phyloP scores from a whole-genome alignment of 2,113 vertebrate species.

The Nibea albiflora region DNA sequence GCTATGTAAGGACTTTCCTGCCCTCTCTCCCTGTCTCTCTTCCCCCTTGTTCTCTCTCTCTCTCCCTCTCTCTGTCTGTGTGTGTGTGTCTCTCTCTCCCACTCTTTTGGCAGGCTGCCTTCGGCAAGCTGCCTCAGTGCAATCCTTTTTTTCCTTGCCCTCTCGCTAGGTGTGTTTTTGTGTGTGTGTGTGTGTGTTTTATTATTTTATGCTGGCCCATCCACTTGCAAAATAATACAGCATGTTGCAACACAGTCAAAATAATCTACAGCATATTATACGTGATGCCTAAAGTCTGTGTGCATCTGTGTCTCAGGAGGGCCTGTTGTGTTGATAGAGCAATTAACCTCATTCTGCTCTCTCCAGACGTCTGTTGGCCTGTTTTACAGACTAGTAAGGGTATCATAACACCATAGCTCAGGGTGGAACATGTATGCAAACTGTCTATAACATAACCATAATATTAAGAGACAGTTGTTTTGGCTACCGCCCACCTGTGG shows the following conservation, averaged over 20 bases:
- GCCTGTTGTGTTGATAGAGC: constrained; percentile 37
- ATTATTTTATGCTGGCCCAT: constrained; percentile 26
- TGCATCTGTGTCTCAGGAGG: constrained; percentile 5
- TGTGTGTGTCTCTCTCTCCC: constrained; percentile 58
- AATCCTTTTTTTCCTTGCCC: constrained; percentile 70
- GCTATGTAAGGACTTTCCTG: constrained; percentile 89
- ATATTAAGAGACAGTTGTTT: constrained; percentile 14
- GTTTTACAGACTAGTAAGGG: constrained; percentile 31
- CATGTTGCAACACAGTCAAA: constrained; percentile 34
- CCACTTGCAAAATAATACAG: constrained; percentile 29
- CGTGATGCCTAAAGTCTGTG: not conserved
- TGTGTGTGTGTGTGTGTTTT: constrained; percentile 21
- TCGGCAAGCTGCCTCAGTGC: constrained; percentile 78
- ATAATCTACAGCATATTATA: constrained; percentile 12
- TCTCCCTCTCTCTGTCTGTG: constrained; percentile 28
- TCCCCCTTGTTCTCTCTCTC: constrained; percentile 39
- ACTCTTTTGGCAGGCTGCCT: constrained; percentile 82
- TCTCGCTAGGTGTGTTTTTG: constrained; percentile 50
- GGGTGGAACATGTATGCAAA: constrained; percentile 21
- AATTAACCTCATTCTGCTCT: constrained; percentile 53
- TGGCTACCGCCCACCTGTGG: constrained; percentile 7
- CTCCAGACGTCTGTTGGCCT: constrained; percentile 10
- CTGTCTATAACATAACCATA: constrained; percentile 21
- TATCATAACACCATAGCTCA: constrained; percentile 27
- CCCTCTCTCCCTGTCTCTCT: constrained; percentile 59